Conservation (phyloP, 2,888 invertebrate genomes). For the Bellardia bayeri region DNA sequence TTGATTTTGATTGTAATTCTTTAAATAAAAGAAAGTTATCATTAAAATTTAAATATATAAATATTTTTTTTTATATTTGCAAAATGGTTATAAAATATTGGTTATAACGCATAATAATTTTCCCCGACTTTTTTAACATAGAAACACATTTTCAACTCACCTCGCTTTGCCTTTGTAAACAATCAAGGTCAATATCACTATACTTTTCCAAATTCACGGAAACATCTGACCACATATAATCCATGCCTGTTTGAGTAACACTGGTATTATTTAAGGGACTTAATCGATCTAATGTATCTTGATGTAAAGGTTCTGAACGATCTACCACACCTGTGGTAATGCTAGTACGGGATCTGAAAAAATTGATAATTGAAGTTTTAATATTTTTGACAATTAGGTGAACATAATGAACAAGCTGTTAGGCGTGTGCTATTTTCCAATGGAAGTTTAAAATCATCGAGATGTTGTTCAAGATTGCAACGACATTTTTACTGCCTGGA, state of each 20-base stretch:
- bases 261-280: slow-evolving; percentile 83
- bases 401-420: too few species aligned
- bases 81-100: too few species aligned
- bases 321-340: slow-evolving; percentile 88
- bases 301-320: slow-evolving; percentile 83
- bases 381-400: background rate
- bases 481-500: too few species aligned
- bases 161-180: slow-evolving; percentile 81
- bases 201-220: slow-evolving; percentile 83
- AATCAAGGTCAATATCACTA: slow-evolving; percentile 82
- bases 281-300: slow-evolving; percentile 83
- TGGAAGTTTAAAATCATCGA: too few species aligned
- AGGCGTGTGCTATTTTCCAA: too few species aligned
- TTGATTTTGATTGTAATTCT: slow-evolving; percentile 78
- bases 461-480: too few species aligned
- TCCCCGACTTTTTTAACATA: background rate
- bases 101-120: too few species aligned
- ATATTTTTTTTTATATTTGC: too few species aligned
- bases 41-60: background rate
- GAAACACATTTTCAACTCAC: slow-evolving; percentile 71
- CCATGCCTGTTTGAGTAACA: slow-evolving; percentile 76
- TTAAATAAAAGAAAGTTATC: slow-evolving; percentile 55
- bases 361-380: background rate
- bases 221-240: slow-evolving; percentile 82
- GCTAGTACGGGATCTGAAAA: slow-evolving; percentile 85